Conservation (phyloP, 2,113 vertebrate species). For the Poecile atricapillus region DNA sequence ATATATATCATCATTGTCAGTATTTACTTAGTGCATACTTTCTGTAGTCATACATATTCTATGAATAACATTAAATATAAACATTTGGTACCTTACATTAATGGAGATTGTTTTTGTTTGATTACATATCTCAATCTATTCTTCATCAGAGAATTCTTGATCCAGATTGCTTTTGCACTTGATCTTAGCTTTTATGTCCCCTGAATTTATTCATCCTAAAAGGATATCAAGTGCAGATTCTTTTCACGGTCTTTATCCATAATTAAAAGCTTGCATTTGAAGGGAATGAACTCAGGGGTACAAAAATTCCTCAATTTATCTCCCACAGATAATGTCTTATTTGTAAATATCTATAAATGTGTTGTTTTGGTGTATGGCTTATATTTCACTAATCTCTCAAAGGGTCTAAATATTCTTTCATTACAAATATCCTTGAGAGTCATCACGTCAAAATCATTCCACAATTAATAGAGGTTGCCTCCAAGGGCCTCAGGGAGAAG, state of each 20-base stretch:
- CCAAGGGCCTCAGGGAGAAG: conserved; percentile 38
- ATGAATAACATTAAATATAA: conserved; percentile 57
- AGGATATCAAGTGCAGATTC: conserved; percentile 27
- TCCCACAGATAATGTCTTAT: conserved; percentile 59
- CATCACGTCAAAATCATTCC: conserved; percentile 53
- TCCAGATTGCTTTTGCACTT: conserved; percentile 42
- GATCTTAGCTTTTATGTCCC: conserved; percentile 45
- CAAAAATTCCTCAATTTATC: conserved; percentile 38
- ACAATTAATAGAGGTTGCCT: conserved; percentile 63
- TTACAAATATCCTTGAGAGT: conserved; percentile 60
- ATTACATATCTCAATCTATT: conserved; percentile 52
- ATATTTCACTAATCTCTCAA: conserved; percentile 12
- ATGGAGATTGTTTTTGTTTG: conserved; percentile 57
- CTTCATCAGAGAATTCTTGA: conserved; percentile 60
- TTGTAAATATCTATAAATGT: conserved; percentile 49
- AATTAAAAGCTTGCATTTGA: conserved; percentile 50
- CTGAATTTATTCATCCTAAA: conserved; percentile 47
- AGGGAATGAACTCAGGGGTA: conserved; percentile 48
- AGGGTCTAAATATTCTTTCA: conserved; percentile 50
- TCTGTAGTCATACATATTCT: conserved; percentile 50
- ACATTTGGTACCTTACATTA: conserved; percentile 54
- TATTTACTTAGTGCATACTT: conserved; percentile 29
- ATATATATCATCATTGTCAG: conserved; percentile 10
- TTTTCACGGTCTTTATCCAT: conserved; percentile 49
- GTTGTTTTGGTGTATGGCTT: conserved; percentile 30